Evolutionary conservation across 2,113 vertebrate species (phyloP).

Genomic region (Forbesichthys agassizii): DNA sequence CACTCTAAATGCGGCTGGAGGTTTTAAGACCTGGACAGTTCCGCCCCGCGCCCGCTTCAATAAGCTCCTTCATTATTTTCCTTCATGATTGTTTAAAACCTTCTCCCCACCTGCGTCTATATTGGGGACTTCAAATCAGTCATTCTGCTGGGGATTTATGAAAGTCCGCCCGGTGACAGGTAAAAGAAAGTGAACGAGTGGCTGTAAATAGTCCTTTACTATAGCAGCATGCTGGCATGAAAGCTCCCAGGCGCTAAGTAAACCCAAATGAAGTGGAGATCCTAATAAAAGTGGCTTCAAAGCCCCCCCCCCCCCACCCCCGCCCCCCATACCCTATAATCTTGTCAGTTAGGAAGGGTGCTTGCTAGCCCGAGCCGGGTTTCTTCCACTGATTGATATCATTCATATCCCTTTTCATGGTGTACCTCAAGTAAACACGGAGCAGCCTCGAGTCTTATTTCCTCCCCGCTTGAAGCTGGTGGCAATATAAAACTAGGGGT

Average conservation of each 20-base stretch:
- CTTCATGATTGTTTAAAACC: conserved; percentile 31
- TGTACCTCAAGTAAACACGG: conserved; percentile 46
- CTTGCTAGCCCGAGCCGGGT: conserved; percentile 48
- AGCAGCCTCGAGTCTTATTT: conserved; percentile 48
- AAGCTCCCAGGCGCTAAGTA: conserved; percentile 67
- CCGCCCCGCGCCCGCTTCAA: conserved; percentile 28
- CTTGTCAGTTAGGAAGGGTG: conserved; percentile 70
- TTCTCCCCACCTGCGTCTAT: conserved; percentile 16
- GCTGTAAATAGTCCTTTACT: conserved; percentile 62
- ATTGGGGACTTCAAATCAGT: conserved; percentile 45
- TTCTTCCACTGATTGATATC: conserved; percentile 70
- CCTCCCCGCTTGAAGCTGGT: conserved; percentile 53
- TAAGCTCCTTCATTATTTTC: conserved; percentile 39
- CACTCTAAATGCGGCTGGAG: conserved; percentile 16
- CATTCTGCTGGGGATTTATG: conserved; percentile 47
- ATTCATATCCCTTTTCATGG: conserved; percentile 53
- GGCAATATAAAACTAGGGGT: conserved; percentile 56
- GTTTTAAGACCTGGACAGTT: conserved; percentile 1
- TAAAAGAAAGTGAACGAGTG: conserved; percentile 37
- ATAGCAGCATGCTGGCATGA: conserved; percentile 29
- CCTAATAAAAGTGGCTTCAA: conserved; percentile 68
- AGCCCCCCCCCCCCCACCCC: conserved; percentile 32
- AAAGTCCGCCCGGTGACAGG: conserved; percentile 31
- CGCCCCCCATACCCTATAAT: conserved; percentile 47
- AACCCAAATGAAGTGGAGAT: conserved; percentile 69